Base-by-base conservation (phyloP, 2,888 invertebrate genomes). In the Eustalomyia histrio region DNA sequence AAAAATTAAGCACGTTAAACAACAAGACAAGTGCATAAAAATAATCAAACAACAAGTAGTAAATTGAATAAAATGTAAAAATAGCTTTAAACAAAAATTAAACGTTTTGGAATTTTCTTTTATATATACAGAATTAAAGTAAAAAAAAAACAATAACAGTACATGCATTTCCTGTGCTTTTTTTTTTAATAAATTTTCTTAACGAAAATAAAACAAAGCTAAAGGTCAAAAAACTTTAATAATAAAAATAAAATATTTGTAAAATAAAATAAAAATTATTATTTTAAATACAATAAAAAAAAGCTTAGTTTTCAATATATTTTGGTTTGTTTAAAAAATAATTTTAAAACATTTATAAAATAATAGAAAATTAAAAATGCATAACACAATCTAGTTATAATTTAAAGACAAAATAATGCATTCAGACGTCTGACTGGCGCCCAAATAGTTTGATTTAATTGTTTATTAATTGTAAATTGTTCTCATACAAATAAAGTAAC, bases 361-460 rank as follows among this genome's bases (percentile, higher is more conserved):
- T 35, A 17, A 16, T 21, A 4, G 57, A 14, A 55, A 78, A 78
- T 69, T 81, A 71, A 55, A 67, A 75, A 81, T 81, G 81, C 81
- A 71, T 18, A 74, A 78, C 81, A 81, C 81, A 79, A n/a, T 61
- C 61, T 58, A 81, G 81, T 81, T 81, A 81, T 81, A 81, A 78
- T 78, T 81, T 81, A 78, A 79, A 78, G 81, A 53, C 71, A 81
- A 84, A 79, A 83, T 80, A 83, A 80, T 76, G 87, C 83, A 87
- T 87, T 86, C 87, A 88, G 87, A 87, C 87, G 87, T 87, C 88
- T 85, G 86, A 81, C 85, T 88, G 87, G 87, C 87, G 87, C 87
- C 87, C 71, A 86, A 83, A 83, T 83, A 75, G 60, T 84, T 84
- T 83, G 85, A 88, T 87, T 87, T 88, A 88, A 87, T 87, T 84